Evolutionary conservation across 1,140 invertebrate genomes (phyloP).

Genomic region (Drosophila repleta): DNA sequence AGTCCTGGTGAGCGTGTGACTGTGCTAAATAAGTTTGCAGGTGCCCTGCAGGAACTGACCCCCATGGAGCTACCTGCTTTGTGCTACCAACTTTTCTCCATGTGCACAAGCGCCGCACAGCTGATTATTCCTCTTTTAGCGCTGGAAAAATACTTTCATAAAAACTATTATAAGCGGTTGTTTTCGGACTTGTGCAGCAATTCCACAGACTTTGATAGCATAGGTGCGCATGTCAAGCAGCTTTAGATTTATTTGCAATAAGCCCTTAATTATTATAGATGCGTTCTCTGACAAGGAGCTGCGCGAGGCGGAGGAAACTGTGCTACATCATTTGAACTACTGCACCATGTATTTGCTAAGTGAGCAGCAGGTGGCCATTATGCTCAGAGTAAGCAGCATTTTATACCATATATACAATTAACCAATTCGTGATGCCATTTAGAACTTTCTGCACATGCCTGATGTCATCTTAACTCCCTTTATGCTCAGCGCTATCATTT

Average conservation of each 20-base stretch:
- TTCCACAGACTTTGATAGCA: slow-evolving; percentile 83
- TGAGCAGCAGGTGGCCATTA: slow-evolving; percentile 66
- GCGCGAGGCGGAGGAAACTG: slow-evolving; percentile 77
- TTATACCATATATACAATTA: background rate
- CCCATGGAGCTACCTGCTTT: slow-evolving; percentile 84
- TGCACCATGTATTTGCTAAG: slow-evolving; percentile 77
- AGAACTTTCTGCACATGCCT: slow-evolving; percentile 76
- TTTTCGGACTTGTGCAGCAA: slow-evolving; percentile 79
- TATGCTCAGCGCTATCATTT: slow-evolving; percentile 75
- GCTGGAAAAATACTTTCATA: slow-evolving; percentile 84
- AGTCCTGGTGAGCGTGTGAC: slow-evolving; percentile 79
- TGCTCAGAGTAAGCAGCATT: slow-evolving; percentile 55
- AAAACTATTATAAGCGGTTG: slow-evolving; percentile 82
- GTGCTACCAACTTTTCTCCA: slow-evolving; percentile 83
- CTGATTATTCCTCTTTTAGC: slow-evolving; percentile 79
- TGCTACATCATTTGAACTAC: slow-evolving; percentile 80
- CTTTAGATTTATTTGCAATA: background rate
- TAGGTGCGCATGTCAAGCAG: slow-evolving; percentile 64
- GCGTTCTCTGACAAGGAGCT: slow-evolving; percentile 77
- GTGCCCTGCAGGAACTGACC: slow-evolving; percentile 82
- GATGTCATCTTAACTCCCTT: slow-evolving; percentile 78
- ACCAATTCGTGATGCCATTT: background rate
- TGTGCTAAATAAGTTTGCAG: slow-evolving; percentile 84
- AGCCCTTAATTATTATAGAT: slow-evolving; percentile 49
- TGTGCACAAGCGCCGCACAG: slow-evolving; percentile 80